These are phyloP conservation scores for Lepeophtheirus nordmannii DNA, from an alignment of 2,888 invertebrate species.

Conservation along the genomic window DNA sequence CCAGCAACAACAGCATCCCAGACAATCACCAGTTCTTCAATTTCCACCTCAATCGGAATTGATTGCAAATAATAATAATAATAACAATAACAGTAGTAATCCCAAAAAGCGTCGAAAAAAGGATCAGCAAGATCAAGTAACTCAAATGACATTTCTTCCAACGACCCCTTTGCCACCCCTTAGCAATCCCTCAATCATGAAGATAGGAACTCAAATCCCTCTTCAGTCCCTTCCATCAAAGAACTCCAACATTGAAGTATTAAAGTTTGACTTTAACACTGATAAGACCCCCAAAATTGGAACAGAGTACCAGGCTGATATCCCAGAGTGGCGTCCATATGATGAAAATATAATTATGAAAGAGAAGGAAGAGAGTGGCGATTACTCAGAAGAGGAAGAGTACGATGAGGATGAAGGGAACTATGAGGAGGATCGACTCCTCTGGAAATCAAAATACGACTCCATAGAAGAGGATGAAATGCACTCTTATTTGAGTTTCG, in stretches of 20 bases:
- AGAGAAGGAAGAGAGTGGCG: neutral
- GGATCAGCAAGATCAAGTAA: neutral
- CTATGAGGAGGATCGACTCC: neutral
- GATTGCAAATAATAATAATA: neutral
- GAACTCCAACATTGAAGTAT: neutral
- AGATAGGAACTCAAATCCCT: neutral
- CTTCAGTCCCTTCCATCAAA: neutral
- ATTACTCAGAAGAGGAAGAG: neutral
- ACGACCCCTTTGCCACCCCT: neutral
- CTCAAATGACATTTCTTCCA: neutral
- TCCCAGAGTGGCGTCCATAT: slow-evolving; percentile 5
- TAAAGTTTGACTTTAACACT: slow-evolving; percentile 7
- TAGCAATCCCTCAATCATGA: neutral
- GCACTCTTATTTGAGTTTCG: neutral
- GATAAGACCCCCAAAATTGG: slow-evolving; percentile 18
- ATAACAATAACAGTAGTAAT: neutral
- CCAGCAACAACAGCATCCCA: slow-evolving; percentile 1
- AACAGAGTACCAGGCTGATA: slow-evolving; percentile 14
- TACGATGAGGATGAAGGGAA: neutral
- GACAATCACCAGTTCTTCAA: neutral
- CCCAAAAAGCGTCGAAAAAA: neutral
- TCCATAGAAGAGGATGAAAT: neutral
- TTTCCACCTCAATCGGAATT: neutral
- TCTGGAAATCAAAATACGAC: neutral
- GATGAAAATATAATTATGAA: slow-evolving; percentile 1